Evolutionary conservation across 2,113 vertebrate species (phyloP), one percentile per base, ranked within the genome.

Genomic region (Saguinus midas): DNA sequence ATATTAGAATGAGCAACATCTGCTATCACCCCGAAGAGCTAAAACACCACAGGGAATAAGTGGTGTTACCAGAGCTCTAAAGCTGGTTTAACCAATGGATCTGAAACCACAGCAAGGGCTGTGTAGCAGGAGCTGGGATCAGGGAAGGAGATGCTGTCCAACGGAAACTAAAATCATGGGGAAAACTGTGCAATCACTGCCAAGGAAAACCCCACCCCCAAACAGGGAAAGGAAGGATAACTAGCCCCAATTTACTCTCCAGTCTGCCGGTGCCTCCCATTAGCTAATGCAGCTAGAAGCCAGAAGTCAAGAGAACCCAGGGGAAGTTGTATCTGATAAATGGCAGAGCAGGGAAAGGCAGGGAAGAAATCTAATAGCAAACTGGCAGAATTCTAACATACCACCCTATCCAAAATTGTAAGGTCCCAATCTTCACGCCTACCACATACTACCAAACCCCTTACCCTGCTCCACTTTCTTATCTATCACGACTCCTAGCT

Each of bases 1-100:
- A 89, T 88, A 93, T 86, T 86, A 75, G 70, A 55, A 58, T 94
- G 66, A 43, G 73, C 55, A 83, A 87, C 87, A 48, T 84, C 18
- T 68, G 43, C 57, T 95, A 25, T 84, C 32, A 57, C 32, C 45
- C 64, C 72, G 32, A 64, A 55, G n/a, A 2, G 86, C 32, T 82
- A 20, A 72, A 92, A 52, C 58, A 50, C 35, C 35, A 32, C 40
- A 82, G 92, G 90, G 20, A 50, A 27, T 14, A 29, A 78, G 25
- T 40, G 48, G 18, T 66, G 37, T 92, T 45, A 48, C 20, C 52
- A 72, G 43, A 89, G 52, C 29, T 90, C 82, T 76, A 29, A 66
- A 79, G 35, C 55, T 73, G 21, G 20, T 40, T 3, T 64, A 48
- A 27, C n/a, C 76, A n/a, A 20, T 21, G 61, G 61, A 91, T 57